Percentiles rank a stretch among this genome's conserved stretches.
Conservation (phyloP, 2,797 vertebrate species). For the Melanitta fusca region DNA sequence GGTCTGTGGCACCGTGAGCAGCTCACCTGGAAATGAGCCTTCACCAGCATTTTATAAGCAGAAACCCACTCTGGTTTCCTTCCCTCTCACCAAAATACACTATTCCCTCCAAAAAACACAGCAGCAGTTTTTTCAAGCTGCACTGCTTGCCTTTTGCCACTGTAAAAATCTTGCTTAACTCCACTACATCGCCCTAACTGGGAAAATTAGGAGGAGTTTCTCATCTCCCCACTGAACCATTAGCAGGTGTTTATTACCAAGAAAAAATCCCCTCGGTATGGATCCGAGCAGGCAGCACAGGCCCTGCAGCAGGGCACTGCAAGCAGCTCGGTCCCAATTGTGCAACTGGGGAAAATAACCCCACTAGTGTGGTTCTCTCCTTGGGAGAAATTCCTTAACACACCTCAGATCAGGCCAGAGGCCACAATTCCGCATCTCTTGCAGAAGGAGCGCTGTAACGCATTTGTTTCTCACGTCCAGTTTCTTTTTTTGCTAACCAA, state of each 20-base stretch:
- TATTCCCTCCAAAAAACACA: background rate
- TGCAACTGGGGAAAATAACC: background rate
- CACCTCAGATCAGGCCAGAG: background rate
- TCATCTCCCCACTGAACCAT: background rate
- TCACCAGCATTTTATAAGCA: background rate
- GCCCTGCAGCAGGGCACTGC: background rate
- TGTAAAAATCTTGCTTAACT: background rate
- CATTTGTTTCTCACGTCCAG: background rate
- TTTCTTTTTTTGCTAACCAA: background rate
- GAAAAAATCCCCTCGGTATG: background rate
- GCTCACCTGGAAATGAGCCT: background rate
- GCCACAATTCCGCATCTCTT: background rate
- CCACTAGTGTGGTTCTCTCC: too few species aligned
- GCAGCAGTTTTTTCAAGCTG: background rate
- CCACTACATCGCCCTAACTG: background rate
- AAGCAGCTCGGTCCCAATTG: background rate
- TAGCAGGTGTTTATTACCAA: background rate
- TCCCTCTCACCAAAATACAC: background rate
- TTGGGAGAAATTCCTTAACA: background rate
- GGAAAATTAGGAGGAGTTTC: background rate
- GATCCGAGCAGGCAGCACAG: fast-evolving
- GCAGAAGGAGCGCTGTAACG: background rate
- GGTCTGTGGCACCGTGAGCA: background rate
- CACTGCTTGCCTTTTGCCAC: background rate
- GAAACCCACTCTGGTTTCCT: background rate